Evolutionary conservation across 1,140 invertebrate genomes (phyloP).

Genomic region (Ips nitidus): DNA sequence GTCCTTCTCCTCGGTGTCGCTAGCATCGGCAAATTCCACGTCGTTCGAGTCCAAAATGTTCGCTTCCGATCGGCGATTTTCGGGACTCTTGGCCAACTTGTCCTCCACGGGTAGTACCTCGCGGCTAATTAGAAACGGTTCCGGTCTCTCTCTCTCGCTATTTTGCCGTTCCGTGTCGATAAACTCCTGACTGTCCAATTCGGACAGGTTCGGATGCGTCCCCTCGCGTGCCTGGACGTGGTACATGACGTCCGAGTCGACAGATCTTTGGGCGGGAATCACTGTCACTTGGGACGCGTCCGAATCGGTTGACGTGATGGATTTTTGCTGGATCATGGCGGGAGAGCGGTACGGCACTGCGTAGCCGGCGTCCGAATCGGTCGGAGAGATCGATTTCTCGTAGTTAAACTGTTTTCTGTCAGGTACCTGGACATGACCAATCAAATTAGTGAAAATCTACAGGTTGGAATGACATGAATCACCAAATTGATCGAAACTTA

Average conservation of each 20-base stretch:
- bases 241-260: conserved; percentile 51
- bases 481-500: neutral
- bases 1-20: conserved; percentile 57
- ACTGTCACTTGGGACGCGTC: conserved; percentile 44
- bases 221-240: conserved; percentile 23
- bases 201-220: conserved; percentile 43
- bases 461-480: too few species aligned
- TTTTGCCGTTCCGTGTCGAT: conserved; percentile 17
- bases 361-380: conserved; percentile 41
- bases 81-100: conserved; percentile 29
- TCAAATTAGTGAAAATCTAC: neutral
- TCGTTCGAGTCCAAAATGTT: conserved; percentile 55
- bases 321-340: conserved; percentile 42
- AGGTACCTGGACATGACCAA: conserved; percentile 19
- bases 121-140: conserved; percentile 42
- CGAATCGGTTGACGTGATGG: conserved; percentile 44
- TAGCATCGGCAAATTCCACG: conserved; percentile 58
- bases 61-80: conserved; percentile 45
- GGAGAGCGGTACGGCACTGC: conserved; percentile 38
- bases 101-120: conserved; percentile 39
- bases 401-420: conserved; percentile 28
- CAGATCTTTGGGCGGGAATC: conserved; percentile 44
- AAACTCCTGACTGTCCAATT: conserved; percentile 49
- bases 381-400: conserved; percentile 42
- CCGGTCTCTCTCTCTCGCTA: conserved; percentile 30